Conservation (phyloP, 2,113 vertebrate species). For the Lycocorax pyrrhopterus region DNA sequence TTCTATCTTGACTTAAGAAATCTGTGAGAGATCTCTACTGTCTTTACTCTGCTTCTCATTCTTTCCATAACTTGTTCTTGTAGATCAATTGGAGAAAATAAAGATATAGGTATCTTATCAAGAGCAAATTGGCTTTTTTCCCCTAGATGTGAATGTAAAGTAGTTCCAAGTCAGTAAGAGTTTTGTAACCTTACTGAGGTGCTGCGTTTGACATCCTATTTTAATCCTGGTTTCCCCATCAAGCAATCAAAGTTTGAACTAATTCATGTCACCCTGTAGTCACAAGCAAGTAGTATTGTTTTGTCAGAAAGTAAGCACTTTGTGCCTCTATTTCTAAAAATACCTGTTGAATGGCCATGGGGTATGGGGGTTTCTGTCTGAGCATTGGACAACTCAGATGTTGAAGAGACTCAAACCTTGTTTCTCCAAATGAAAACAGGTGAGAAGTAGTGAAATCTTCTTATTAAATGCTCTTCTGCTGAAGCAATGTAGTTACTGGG, state of each 20-base stretch:
- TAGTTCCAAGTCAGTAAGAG: not conserved
- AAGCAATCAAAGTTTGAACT: not conserved
- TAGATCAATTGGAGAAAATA: not conserved
- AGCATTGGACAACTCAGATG: not conserved
- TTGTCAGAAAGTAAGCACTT: not conserved
- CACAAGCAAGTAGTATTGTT: not conserved
- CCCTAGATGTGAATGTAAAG: not conserved
- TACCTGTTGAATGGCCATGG: not conserved
- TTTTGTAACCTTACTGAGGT: not conserved
- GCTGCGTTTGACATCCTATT: not conserved
- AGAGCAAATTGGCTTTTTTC: not conserved
- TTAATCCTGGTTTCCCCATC: not conserved
- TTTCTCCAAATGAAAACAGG: not conserved
- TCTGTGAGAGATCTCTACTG: not conserved
- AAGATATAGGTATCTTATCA: not conserved
- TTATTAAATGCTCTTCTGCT: not conserved
- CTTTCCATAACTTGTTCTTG: not conserved
- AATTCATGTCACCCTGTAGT: not conserved
- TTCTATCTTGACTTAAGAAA: not conserved
- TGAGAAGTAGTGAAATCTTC: not conserved
- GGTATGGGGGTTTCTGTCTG: not conserved
- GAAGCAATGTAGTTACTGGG: not conserved
- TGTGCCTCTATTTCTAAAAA: not conserved
- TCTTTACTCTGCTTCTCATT: not conserved
- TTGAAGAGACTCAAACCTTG: not conserved